Conservation (phyloP, 2,113 vertebrate genomes). For the Regulus satrapa region DNA sequence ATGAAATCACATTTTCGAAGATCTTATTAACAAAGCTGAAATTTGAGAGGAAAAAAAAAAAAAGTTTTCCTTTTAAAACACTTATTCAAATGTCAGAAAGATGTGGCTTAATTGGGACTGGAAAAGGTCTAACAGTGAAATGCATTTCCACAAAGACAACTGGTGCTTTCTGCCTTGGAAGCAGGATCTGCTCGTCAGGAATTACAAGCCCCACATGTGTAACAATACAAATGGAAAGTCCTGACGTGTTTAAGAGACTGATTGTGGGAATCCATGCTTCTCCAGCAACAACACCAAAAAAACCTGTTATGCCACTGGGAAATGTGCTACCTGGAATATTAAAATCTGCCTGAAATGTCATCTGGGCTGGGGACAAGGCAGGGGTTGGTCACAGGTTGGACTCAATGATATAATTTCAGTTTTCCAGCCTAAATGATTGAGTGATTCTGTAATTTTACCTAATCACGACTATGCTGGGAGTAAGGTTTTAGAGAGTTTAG, state of each 20-base stretch:
- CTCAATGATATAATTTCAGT: not conserved
- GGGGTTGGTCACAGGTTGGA: rapidly evolving
- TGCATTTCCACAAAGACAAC: not conserved
- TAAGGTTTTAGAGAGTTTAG: not conserved
- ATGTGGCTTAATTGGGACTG: not conserved
- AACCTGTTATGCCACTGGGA: not conserved
- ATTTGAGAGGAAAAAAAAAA: too few relatives aligned
- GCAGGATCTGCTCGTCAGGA: not conserved
- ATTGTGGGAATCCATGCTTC: not conserved
- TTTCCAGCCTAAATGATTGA: not conserved
- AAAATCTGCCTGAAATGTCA: not conserved
- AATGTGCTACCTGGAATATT: not conserved
- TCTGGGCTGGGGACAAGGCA: not conserved
- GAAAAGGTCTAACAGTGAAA: not conserved
- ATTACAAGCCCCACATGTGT: not conserved
- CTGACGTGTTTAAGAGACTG: not conserved
- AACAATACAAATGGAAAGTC: not conserved
- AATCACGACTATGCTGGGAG: not conserved
- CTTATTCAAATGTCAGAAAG: not conserved
- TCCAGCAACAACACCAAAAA: not conserved
- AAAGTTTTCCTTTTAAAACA: not conserved
- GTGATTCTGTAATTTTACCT: not conserved
- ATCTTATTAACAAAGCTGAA: not conserved
- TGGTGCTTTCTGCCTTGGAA: not conserved
- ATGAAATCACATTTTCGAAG: not conserved